Evolutionary conservation across 2,888 invertebrate genomes (phyloP), one percentile per base, ranked within the genome.

Genomic region (Caenorhabditis uteleia): DNA sequence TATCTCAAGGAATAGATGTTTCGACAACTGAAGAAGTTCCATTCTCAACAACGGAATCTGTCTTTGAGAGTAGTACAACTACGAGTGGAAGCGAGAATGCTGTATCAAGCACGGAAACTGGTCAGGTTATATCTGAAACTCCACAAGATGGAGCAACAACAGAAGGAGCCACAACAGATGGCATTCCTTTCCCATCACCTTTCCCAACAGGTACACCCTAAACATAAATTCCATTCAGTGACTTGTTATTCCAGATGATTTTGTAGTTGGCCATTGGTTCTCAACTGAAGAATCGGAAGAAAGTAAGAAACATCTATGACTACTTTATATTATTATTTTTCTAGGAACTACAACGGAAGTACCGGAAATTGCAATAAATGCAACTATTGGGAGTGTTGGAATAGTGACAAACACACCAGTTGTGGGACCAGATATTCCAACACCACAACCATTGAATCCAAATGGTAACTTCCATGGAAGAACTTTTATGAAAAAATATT

Each of bases 261-360:
- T 65, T 47, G 46, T 65, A 0, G 50, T 65, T 43, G 65, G 58
- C 1, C 65, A 65, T 29, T 65, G 58, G 58, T 65, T 55, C 14
- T 56, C 55, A 10, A 65, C 65, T 2, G 55, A 54, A 33, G 49
- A 54, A 27, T 23, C 44, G 7, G 12, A 23, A 25, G 16, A 16
- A 34, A 42, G 53, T 59, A 40, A 50, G 23, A 25, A 16, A 16
- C n/a, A 38, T 25, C 8, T 14, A 33, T 18, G 31, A 33, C 6
- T 18, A 12, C n/a, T 34, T n/a, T 34, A 14, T 12, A 14, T 34
- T 34, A 14, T 34, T 27, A n/a, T 6, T 44, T 44, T 23, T 21
- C 5, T 8, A 29, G 20, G 18, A 40, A 29, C 18, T 14, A 38
- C 54, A n/a, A 38, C 39, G 18, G 31, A 27, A 23, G 20, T 12